Conservation (phyloP, 2,113 vertebrate genomes). For the Sapayoa aenigma region DNA sequence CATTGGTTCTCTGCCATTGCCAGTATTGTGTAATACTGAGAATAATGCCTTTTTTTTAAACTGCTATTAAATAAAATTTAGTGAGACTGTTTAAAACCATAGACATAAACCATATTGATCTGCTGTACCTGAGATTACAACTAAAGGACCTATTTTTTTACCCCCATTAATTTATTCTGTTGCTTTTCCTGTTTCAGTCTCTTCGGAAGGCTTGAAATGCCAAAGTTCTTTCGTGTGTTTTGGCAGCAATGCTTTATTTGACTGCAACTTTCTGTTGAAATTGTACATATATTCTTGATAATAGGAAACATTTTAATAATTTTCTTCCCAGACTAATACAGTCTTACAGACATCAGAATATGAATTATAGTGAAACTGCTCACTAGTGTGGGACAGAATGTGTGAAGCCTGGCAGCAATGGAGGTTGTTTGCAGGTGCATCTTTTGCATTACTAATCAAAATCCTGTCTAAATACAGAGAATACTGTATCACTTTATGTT, state of each 20-base stretch:
- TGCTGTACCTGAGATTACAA: neutral
- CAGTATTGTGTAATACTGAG: neutral
- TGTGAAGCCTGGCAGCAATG: fast-evolving
- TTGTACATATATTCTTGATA: neutral
- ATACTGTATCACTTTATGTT: neutral
- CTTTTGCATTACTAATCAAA: neutral
- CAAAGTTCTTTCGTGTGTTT: neutral
- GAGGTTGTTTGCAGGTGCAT: neutral
- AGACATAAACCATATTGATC: neutral
- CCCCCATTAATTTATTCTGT: neutral
- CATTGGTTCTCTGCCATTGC: neutral
- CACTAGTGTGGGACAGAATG: fast-evolving
- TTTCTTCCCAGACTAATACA: neutral
- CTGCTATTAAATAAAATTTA: neutral
- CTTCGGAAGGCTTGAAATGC: neutral
- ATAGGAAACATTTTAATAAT: neutral
- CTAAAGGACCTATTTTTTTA: neutral
- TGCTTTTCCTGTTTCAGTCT: neutral
- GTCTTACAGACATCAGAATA: neutral
- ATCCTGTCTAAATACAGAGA: neutral
- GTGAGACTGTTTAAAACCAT: neutral
- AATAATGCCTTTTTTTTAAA: neutral
- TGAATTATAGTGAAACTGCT: neutral
- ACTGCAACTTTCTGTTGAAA: neutral
- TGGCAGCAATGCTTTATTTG: neutral